These are phyloP conservation scores for Ciconia maguari DNA, from an alignment of 2,113 vertebrate species.

Conservation along the genomic window DNA sequence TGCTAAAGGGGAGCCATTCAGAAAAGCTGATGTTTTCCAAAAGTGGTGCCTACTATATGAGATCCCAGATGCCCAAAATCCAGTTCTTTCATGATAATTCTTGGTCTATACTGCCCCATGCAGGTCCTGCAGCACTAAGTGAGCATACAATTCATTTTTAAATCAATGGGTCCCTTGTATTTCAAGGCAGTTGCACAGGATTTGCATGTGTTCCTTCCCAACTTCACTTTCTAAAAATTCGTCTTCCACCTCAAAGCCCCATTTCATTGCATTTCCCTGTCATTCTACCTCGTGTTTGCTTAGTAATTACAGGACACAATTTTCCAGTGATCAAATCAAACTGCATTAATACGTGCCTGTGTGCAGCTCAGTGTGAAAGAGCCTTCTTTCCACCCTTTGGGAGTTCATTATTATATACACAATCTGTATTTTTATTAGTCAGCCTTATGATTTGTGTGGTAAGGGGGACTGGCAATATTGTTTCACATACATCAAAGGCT, in stretches of 20 bases:
- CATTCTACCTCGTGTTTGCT: conserved; percentile 30
- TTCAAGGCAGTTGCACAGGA: not conserved
- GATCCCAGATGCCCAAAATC: not conserved
- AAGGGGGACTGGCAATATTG: conserved; percentile 48
- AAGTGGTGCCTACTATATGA: not conserved
- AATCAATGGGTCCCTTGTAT: not conserved
- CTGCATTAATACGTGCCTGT: conserved; percentile 29
- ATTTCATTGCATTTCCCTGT: conserved; percentile 46
- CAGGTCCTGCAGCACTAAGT: not conserved
- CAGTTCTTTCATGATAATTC: not conserved
- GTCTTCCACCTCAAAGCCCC: conserved; percentile 40
- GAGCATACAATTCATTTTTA: not conserved
- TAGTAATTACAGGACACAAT: conserved; percentile 60
- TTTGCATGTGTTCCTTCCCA: not conserved
- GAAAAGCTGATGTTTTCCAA: not conserved
- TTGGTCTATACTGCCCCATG: conserved; percentile 41
- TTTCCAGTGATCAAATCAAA: conserved; percentile 63
- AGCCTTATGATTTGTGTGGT: conserved; percentile 54
- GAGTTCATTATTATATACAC: conserved; percentile 61
- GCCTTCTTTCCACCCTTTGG: conserved; percentile 33
- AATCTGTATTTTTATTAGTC: conserved; percentile 62
- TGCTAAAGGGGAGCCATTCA: not conserved
- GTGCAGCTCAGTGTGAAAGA: conserved; percentile 44
- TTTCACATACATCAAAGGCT: conserved; percentile 59
- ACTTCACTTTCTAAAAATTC: conserved; percentile 18